A percentile compares a stretch with the other conserved stretches of the same genome.
Evolutionary conservation across 2,888 invertebrate genomes (phyloP).

Genomic region (Sturmia bella): DNA sequence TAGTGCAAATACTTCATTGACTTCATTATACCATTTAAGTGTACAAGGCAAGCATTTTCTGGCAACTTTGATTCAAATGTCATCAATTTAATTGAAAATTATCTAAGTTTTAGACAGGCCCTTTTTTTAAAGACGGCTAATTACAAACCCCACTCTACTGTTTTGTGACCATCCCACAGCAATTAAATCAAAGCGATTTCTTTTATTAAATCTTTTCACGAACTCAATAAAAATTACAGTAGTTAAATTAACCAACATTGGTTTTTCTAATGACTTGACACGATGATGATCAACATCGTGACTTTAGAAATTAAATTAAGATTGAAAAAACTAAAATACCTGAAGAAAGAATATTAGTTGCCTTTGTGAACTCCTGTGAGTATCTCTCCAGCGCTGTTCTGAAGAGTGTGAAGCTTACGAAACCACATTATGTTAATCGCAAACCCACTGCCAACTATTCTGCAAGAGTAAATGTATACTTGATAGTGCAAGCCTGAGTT

Average conservation of each 20-base stretch:
- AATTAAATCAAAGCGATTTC: conserved; percentile 30
- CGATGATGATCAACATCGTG: conserved; percentile 67
- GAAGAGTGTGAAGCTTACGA: conserved; percentile 10
- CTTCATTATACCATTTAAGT: too few species aligned
- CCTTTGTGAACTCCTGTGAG: not conserved
- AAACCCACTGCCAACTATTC: not conserved
- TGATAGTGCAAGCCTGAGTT: conserved; percentile 31
- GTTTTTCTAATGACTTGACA: conserved; percentile 68
- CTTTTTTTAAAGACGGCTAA: not conserved
- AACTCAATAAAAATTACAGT: conserved; percentile 59
- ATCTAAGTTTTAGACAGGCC: not conserved
- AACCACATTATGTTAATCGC: conserved; percentile 23
- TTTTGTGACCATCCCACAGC: not conserved
- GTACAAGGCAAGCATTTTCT: too few species aligned
- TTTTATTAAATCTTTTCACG: conserved; percentile 41
- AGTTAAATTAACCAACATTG: conserved; percentile 64
- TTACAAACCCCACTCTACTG: not conserved
- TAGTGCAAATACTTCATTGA: too few species aligned
- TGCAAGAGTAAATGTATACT: conserved; percentile 18
- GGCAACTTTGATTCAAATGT: too few species aligned
- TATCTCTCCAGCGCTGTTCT: not conserved
- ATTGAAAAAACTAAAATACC: not conserved
- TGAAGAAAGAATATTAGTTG: not conserved
- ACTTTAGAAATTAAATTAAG: conserved; percentile 51
- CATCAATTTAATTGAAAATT: not conserved